Conservation (phyloP, 2,113 vertebrate species). For the Cnemophilus loriae region DNA sequence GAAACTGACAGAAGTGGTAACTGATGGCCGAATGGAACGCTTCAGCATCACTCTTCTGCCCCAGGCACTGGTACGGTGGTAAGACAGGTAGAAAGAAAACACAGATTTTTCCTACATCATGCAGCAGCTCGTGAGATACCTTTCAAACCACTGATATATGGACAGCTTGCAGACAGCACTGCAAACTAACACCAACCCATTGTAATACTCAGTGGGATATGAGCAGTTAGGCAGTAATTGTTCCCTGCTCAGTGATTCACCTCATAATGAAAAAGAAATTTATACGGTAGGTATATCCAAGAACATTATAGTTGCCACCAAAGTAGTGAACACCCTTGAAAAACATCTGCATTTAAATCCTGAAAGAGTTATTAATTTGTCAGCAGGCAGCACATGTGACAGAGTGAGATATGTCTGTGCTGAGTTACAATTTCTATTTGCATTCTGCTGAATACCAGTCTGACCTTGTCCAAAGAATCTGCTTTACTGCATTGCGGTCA, state of each 20-base stretch:
- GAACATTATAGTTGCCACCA: not conserved
- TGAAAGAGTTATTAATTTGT: slow-evolving; percentile 34
- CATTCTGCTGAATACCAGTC: slow-evolving; percentile 7
- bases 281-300: not conserved
- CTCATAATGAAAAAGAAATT: not conserved
- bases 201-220: not conserved
- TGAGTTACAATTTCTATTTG: slow-evolving; percentile 25
- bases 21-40: fast-evolving
- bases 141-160: not conserved
- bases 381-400: not conserved
- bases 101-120: not conserved
- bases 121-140: not conserved
- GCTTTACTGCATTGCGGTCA: slow-evolving; percentile 1
- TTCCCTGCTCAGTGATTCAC: not conserved
- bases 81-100: not conserved
- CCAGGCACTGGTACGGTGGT: not conserved
- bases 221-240: not conserved
- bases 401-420: slow-evolving; percentile 12
- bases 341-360: slow-evolving; percentile 1
- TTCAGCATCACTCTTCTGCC: not conserved
- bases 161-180: not conserved
- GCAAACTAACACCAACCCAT: not conserved
- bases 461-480: slow-evolving; percentile 36
- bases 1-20: not conserved
- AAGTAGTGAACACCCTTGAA: not conserved